Conservation (phyloP, 2,797 vertebrate species). For the Chromis chromis region DNA sequence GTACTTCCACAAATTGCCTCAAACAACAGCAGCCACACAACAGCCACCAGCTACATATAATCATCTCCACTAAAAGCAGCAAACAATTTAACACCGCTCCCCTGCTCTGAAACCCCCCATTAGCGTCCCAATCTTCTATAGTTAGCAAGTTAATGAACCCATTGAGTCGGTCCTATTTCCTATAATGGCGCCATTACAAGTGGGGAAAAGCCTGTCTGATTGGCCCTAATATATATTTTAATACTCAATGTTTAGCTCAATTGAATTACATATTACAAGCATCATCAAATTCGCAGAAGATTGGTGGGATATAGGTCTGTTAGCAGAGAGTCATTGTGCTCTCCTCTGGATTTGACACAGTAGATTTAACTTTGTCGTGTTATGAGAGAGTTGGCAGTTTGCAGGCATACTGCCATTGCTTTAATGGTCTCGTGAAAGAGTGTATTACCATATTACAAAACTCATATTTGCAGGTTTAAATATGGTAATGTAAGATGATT, state of each 20-base stretch:
- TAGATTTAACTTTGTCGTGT: conserved; percentile 74
- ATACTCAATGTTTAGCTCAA: conserved; percentile 72
- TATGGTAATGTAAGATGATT: neutral
- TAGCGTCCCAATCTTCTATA: conserved; percentile 54
- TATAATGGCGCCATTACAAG: conserved; percentile 66
- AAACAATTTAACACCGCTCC: conserved; percentile 53
- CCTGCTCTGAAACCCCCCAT: conserved; percentile 52
- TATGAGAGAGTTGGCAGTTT: conserved; percentile 62
- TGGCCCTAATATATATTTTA: conserved; percentile 71
- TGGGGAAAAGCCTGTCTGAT: conserved; percentile 46
- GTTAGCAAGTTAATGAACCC: conserved; percentile 74
- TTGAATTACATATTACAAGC: conserved; percentile 76
- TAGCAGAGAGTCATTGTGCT: conserved; percentile 53
- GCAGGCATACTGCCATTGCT: conserved; percentile 61
- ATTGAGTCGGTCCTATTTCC: conserved; percentile 64
- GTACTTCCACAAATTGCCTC: conserved; percentile 31
- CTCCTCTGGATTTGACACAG: conserved; percentile 68
- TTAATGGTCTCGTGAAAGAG: conserved; percentile 53
- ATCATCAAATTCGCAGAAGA: conserved; percentile 57
- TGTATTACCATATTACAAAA: no score
- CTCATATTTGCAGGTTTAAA: no score
- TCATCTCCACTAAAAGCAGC: conserved; percentile 54
- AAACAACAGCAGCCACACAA: conserved; percentile 30
- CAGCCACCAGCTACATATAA: conserved; percentile 47
- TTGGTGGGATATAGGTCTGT: conserved; percentile 33